Evolutionary conservation across 2,888 invertebrate species (phyloP).

Genomic region (Heliconius erato): DNA sequence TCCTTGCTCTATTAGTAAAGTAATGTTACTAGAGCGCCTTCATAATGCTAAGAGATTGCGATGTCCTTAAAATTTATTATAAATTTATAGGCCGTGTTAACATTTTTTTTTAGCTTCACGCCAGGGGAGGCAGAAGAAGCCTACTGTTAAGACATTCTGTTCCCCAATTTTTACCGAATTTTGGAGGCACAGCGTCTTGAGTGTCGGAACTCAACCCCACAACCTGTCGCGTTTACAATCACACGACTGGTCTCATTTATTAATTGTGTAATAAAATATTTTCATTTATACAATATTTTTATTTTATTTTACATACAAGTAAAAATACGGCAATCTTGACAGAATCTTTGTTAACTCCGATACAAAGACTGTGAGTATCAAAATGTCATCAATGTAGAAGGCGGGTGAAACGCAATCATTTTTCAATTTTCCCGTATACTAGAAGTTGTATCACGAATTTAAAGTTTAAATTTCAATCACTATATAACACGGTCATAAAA

Average conservation of each 20-base stretch:
- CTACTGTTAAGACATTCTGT: too few species aligned
- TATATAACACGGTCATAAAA: constrained; percentile 41
- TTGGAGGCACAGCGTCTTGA: too few species aligned
- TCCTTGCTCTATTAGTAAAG: constrained; percentile 38
- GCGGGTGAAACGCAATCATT: constrained; percentile 46
- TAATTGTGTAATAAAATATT: too few species aligned
- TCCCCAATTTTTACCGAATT: too few species aligned
- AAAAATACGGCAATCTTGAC: background rate
- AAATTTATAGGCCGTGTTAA: too few species aligned
- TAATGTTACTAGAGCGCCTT: constrained; percentile 26
- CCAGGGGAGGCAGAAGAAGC: background rate
- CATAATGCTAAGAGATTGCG: constrained; percentile 9
- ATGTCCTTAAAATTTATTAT: background rate
- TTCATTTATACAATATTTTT: too few species aligned
- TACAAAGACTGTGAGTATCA: constrained; percentile 29
- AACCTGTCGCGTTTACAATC: too few species aligned
- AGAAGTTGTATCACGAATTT: constrained; percentile 36
- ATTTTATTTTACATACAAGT: background rate
- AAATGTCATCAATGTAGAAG: constrained; percentile 38
- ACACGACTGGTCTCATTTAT: too few species aligned
- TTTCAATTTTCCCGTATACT: constrained; percentile 42
- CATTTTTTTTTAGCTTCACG: background rate
- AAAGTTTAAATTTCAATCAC: constrained; percentile 48
- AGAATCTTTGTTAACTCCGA: background rate
- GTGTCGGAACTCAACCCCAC: too few species aligned